Evolutionary conservation across 2,113 vertebrate genomes (phyloP).

Genomic region (Trogon surrucura): DNA sequence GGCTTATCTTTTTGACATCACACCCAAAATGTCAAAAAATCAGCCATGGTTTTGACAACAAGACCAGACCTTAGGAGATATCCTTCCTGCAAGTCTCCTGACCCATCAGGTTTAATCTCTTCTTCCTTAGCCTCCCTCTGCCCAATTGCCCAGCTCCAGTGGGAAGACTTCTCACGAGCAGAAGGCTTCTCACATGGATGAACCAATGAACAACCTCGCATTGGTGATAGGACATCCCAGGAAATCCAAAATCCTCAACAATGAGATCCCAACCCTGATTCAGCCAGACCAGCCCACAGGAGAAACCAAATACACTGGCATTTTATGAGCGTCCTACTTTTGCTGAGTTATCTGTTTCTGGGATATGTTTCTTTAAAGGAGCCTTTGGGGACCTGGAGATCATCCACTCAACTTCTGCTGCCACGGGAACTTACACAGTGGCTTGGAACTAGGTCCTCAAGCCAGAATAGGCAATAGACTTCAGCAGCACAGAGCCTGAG

Average conservation of each 20-base stretch:
- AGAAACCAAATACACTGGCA: background rate
- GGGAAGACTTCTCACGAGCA: background rate
- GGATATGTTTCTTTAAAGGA: background rate
- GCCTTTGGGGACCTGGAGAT: background rate
- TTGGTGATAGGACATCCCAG: background rate
- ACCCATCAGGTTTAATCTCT: background rate
- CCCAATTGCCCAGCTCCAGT: background rate
- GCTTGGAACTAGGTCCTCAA: background rate
- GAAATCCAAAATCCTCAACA: background rate
- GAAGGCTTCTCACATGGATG: background rate
- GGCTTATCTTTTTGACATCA: background rate
- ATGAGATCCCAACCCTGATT: background rate
- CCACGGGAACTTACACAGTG: rapidly evolving
- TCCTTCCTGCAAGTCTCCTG: background rate
- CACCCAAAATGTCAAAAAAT: background rate
- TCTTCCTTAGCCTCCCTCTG: background rate
- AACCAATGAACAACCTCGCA: rapidly evolving
- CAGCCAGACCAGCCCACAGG: background rate
- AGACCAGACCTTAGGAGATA: background rate
- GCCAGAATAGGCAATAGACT: background rate
- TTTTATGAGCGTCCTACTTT: background rate
- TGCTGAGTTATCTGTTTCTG: background rate
- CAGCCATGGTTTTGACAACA: background rate
- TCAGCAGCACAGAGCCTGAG: background rate
- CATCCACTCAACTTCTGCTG: background rate